These are phyloP conservation scores for Echinometra lucunter DNA, from an alignment of 53 echinoderm and acorn worm species.

Conservation along the genomic window DNA sequence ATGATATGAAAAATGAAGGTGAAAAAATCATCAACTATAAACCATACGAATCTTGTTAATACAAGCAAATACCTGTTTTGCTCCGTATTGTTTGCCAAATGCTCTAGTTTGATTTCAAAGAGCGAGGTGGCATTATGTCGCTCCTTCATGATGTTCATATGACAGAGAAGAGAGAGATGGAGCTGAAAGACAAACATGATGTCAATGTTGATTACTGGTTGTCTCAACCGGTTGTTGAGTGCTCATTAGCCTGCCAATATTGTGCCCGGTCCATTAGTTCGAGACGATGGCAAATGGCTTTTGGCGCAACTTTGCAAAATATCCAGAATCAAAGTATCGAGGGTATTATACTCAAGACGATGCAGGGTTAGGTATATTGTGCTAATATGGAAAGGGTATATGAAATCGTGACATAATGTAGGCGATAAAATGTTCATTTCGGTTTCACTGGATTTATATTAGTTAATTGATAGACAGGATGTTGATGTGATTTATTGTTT, in stretches of 20 bases:
- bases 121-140: not conserved
- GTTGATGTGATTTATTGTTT: not conserved
- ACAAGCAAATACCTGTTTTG: too few species aligned
- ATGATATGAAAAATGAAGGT: too few species aligned
- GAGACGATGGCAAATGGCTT: slow-evolving; percentile 1
- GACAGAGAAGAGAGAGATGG: not conserved
- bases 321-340: not conserved
- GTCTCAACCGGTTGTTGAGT: slow-evolving; percentile 39
- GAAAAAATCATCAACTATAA: too few species aligned
- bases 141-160: not conserved
- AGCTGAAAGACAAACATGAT: slow-evolving; percentile 37
- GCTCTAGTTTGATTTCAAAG: not conserved
- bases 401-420: not conserved
- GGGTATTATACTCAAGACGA: not conserved
- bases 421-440: not conserved
- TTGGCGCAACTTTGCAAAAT: not conserved
- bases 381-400: not conserved
- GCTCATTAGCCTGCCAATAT: slow-evolving; percentile 36
- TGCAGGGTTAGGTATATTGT: too few species aligned
- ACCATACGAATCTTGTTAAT: too few species aligned
- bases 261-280: slow-evolving; percentile 32
- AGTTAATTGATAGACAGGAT: not conserved
- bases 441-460: not conserved
- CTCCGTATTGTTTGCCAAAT: not conserved
- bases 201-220: slow-evolving; percentile 3